Evolutionary conservation across 2,113 vertebrate genomes (phyloP).

Genomic region (Salvator merianae): DNA sequence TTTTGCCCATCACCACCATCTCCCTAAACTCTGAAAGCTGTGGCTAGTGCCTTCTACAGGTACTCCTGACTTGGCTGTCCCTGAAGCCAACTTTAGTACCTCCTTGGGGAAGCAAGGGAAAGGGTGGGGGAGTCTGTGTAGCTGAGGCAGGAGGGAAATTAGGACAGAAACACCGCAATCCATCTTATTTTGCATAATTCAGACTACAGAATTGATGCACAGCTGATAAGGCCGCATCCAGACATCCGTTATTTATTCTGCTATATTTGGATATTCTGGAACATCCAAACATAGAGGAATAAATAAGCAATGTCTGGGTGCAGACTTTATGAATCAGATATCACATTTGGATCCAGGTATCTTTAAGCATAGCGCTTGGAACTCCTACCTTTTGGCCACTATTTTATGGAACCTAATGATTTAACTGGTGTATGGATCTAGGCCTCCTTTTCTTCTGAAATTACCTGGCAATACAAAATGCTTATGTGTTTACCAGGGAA

Average conservation of each 20-base stretch:
- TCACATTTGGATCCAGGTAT: background rate
- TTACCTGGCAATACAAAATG: slow-evolving; percentile 9
- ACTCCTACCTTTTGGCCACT: background rate
- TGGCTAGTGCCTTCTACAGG: background rate
- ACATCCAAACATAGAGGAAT: no score
- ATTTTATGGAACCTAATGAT: background rate
- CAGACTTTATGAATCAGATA: background rate
- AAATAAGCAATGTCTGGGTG: no score
- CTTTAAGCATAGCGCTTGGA: background rate
- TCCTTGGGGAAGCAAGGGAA: background rate
- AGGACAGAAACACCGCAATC: background rate
- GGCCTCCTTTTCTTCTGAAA: background rate
- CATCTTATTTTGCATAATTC: background rate
- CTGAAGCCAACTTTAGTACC: background rate
- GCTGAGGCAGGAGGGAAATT: background rate
- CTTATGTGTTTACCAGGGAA: background rate
- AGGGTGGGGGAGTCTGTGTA: background rate
- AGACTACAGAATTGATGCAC: background rate
- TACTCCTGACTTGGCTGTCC: background rate
- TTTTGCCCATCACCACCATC: background rate
- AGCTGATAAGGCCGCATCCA: no score
- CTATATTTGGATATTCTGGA: no score
- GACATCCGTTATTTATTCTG: no score
- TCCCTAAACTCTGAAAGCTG: background rate
- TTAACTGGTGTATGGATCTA: background rate